Conservation (phyloP, 2,113 vertebrate genomes). For the Baryphthengus martii region DNA sequence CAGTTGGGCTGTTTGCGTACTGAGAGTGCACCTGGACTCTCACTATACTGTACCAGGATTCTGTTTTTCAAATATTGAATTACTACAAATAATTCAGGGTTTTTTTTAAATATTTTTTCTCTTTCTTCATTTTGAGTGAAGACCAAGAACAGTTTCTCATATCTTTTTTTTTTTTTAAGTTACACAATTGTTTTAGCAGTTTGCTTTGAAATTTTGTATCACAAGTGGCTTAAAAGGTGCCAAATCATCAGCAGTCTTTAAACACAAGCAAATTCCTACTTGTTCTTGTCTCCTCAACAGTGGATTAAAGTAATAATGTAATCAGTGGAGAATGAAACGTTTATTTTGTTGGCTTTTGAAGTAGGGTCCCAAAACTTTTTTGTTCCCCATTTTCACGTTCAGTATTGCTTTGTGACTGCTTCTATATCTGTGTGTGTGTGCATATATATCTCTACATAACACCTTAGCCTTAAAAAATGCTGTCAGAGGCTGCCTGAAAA, state of each 20-base stretch:
- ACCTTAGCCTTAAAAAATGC: background rate
- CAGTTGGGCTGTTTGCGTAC: background rate
- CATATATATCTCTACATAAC: background rate
- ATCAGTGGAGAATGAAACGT: background rate
- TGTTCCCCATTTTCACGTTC: background rate
- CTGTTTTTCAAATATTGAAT: background rate
- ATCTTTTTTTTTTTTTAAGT: background rate
- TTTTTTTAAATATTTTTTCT: background rate
- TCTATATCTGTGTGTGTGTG: background rate
- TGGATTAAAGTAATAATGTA: background rate
- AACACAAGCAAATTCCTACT: background rate
- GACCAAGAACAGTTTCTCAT: background rate
- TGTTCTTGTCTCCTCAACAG: background rate
- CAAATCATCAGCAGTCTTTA: background rate
- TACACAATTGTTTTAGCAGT: background rate
- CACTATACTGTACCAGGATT: rapidly evolving
- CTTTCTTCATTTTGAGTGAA: background rate
- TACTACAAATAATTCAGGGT: background rate
- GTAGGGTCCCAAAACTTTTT: background rate
- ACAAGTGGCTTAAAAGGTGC: background rate
- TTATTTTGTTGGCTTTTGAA: background rate
- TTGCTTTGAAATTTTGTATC: background rate
- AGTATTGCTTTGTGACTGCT: background rate
- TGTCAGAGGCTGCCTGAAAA: background rate
- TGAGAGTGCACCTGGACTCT: background rate